Conservation (phyloP, 2,113 vertebrate species). For the Ctenomys sociabilis region DNA sequence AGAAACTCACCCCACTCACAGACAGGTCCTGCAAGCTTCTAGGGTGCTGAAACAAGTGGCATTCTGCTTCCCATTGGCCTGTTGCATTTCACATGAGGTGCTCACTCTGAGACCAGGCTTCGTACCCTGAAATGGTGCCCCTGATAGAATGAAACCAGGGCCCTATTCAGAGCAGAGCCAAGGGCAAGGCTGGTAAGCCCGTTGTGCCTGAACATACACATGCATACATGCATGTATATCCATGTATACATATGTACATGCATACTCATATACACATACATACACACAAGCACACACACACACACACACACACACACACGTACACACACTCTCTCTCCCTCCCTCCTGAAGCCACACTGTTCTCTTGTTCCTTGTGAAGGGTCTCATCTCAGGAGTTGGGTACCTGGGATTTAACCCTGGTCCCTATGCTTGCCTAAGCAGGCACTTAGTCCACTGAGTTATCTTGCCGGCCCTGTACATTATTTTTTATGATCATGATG, state of each 20-base stretch:
- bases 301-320: background rate
- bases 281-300: background rate
- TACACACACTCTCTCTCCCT: too few relatives aligned
- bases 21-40: too few relatives aligned
- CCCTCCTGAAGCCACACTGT: background rate
- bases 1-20: background rate
- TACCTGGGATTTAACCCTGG: too few relatives aligned
- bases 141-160: background rate
- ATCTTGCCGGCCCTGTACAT: background rate
- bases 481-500: background rate
- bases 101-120: background rate
- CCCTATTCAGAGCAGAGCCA: background rate
- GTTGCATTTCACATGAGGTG: rapidly evolving
- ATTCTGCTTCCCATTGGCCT: background rate
- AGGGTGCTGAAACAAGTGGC: background rate
- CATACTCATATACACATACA: background rate
- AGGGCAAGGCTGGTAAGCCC: too few relatives aligned
- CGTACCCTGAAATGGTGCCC: background rate
- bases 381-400: background rate
- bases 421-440: too few relatives aligned
- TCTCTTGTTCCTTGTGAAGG: background rate
- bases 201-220: background rate
- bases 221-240: background rate
- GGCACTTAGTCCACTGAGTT: too few relatives aligned
- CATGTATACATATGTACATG: too few relatives aligned